These are phyloP conservation scores for Epirrhoe tristata DNA, from an alignment of 2,888 invertebrate genomes.

Conservation along the genomic window DNA sequence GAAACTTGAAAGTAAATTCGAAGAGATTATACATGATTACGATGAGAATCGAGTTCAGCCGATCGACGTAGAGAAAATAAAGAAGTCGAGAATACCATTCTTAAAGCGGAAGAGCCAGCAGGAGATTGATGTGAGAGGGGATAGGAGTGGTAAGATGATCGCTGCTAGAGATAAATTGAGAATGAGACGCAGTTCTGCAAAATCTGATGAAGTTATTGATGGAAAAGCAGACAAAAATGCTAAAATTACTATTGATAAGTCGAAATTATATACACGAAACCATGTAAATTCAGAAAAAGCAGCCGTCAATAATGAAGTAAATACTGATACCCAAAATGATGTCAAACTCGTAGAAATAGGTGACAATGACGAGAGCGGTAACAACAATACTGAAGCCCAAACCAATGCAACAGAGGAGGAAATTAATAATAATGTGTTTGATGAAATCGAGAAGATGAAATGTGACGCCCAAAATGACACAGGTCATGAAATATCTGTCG, in stretches of 20 bases:
- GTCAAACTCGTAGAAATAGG: neutral
- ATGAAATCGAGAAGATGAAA: neutral
- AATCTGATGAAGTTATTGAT: conserved; percentile 20
- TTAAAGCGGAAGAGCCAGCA: conserved; percentile 64
- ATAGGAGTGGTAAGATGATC: conserved; percentile 44
- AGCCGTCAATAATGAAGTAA: conserved; percentile 24
- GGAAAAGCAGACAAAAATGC: neutral
- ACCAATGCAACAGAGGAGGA: neutral
- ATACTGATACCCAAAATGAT: conserved; percentile 16
- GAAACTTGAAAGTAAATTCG: conserved; percentile 69
- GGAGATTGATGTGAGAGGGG: conserved; percentile 28
- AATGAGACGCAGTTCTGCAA: conserved; percentile 34
- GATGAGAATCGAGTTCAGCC: conserved; percentile 61
- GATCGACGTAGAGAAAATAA: conserved; percentile 53
- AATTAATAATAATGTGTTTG: neutral
- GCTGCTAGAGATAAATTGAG: conserved; percentile 41
- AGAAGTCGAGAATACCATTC: conserved; percentile 66
- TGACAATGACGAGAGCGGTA: neutral
- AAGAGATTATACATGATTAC: conserved; percentile 75
- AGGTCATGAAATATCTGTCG: neutral
- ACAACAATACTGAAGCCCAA: neutral
- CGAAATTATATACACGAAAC: neutral
- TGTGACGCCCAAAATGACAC: neutral
- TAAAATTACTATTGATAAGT: neutral
- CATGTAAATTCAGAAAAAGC: neutral